Evolutionary conservation across 1,140 invertebrate genomes (phyloP), one percentile per base, ranked within the genome.

Genomic region (Colletes latitarsis): DNA sequence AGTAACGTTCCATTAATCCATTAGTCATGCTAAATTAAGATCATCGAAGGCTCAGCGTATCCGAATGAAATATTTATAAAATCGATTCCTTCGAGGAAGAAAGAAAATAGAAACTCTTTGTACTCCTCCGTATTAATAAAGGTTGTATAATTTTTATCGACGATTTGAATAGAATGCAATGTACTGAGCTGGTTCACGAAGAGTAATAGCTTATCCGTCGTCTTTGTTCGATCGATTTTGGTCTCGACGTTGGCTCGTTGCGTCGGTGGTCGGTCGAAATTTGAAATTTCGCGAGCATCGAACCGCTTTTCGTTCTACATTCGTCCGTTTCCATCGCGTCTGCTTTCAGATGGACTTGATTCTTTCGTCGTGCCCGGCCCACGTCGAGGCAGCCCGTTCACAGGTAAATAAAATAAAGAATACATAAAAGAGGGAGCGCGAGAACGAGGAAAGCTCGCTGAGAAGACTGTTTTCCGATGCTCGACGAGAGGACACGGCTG

Each of bases 261-360:
- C 14, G 19, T 71, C 30, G 1, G 15, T 8, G n/a, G 69, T 21
- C 53, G 41, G 6, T 46, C 21, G 15, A 19, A 46, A 58, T 52
- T 19, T 60, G 39, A 15, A 43, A 55, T 55, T 19, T 17, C 14
- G 3, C 43, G 57, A 43, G 0, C 17, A 39, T 30, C 41, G 73
- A 49, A 12, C 39, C 58, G 4, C 5, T 15, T n/a, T 52, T 60
- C 46, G 12, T 60, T 52, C 46, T 46, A 52, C 75, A 43, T 52
- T 80, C 43, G 53, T 3, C 72, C 30, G 21, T 21, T 75, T 75
- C 14, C 63, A 12, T 8, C 43, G 46, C 68, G 58, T 86, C 41
- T 84, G 80, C 43, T 88, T 88, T 76, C 82, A 88, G 87, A 79
- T 88, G 87, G 87, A 82, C 86, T 55, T 88, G 86, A 88, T 86